Conservation (phyloP, 2,888 invertebrate genomes). For the Polia nebulosa region DNA sequence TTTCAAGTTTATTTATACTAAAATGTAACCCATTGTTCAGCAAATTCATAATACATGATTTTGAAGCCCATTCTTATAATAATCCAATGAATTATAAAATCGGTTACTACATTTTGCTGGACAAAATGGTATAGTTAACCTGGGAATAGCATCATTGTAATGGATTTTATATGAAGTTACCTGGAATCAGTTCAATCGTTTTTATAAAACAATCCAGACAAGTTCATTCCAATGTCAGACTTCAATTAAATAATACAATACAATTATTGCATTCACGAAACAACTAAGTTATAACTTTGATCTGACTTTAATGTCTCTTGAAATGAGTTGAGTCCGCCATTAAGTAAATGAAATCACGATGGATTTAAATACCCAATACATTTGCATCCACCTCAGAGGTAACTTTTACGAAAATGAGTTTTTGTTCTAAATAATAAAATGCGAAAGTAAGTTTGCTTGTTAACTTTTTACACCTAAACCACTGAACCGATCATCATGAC, state of each 20-base stretch:
- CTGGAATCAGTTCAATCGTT: neutral
- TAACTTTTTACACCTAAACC: too few species aligned
- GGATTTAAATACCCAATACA: slow-evolving; percentile 2
- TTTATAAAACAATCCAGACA: neutral
- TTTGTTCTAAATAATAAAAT: neutral
- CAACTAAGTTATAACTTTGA: slow-evolving; percentile 22
- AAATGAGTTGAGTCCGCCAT: slow-evolving; percentile 5
- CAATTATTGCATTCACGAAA: slow-evolving; percentile 13
- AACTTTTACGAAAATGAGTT: neutral
- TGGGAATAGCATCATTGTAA: too few species aligned
- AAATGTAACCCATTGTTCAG: too few species aligned
- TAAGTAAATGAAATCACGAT: slow-evolving; percentile 20
- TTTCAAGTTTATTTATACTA: too few species aligned
- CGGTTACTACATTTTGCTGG: too few species aligned
- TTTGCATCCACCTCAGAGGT: neutral
- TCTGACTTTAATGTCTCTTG: slow-evolving; percentile 18
- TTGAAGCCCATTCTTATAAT: too few species aligned
- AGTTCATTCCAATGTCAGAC: slow-evolving; percentile 38
- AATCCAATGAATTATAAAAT: too few species aligned
- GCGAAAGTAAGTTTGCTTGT: too few species aligned
- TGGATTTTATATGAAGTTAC: neutral
- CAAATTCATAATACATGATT: too few species aligned
- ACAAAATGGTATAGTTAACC: too few species aligned
- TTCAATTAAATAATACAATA: slow-evolving; percentile 28
- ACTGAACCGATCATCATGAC: too few species aligned